Base-by-base conservation (phyloP, 2,113 vertebrate genomes). In the Oxyruncus cristatus region DNA sequence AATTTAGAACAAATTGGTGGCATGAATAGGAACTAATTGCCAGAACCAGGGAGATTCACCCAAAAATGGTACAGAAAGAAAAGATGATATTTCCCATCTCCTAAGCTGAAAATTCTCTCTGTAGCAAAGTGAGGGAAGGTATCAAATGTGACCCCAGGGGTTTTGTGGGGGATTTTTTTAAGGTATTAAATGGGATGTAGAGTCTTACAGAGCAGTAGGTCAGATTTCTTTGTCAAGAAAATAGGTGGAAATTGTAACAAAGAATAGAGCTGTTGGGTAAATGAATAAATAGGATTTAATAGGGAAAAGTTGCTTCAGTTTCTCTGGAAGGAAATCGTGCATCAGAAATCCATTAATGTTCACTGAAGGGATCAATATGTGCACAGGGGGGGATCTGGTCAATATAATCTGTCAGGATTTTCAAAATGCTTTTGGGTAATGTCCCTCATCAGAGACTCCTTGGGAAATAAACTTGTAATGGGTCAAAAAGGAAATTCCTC, bases 1-100 rank as follows among this genome's bases (percentile, higher is more conserved):
- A 92, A 50, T 81, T 92, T 18, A 81, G 89, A 74, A 78, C 50
- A 84, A 77, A 92, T 47, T 67, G 72, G 59, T 4, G 44, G 30
- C 9, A 6, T 93, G 83, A 93, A 74, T 86, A 46, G 76, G 55
- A 88, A 28, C 68, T 92, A 92, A 95, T 93, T 85, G 76, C 75
- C 92, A 89, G 83, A 94, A 86, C 37, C 42, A 84, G 47, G 33
- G 79, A 93, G 44, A 86, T 76, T 95, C 85, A 81, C 82, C 88
- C 72, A 61, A 58, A 92, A 90, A 70, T 12, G 2, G 4, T 13
- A 27, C 1, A 0, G 72, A 59, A 59, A 82, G 75, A 55, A 73
- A 92, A 90, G 65, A 22, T 68, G 21, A 22, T 20, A 35, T 88
- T 92, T 83, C 46, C 71, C 39, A 70, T 61, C 55, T 76, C 18